phyloP scores from a whole-genome alignment of 2,888 invertebrate genomes.

The Polyploca ridens region DNA sequence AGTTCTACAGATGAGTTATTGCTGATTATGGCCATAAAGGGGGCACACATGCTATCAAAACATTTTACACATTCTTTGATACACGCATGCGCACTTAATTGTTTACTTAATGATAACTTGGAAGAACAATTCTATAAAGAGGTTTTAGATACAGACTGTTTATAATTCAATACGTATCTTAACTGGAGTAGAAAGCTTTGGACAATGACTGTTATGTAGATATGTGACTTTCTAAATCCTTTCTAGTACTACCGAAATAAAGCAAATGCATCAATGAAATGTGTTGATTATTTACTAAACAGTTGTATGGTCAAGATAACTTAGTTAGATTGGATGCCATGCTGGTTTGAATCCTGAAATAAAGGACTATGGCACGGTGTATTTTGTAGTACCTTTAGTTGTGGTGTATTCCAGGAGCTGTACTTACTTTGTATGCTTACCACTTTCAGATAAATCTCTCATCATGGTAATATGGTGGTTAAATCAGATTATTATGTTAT shows the following conservation, averaged over 20 bases:
- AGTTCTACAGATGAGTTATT: too few relatives aligned
- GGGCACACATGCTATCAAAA: not conserved
- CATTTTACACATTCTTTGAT: not conserved
- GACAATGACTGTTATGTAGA: constrained; percentile 1
- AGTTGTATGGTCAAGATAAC: too few relatives aligned
- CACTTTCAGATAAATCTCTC: too few relatives aligned
- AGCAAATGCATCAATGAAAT: not conserved
- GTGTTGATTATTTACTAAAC: not conserved
- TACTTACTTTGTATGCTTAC: too few relatives aligned
- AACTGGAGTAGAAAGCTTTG: constrained; percentile 6
- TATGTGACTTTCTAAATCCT: constrained; percentile 10
- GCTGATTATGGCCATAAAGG: not conserved
- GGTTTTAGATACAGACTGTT: not conserved
- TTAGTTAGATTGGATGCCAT: too few relatives aligned
- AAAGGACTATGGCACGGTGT: too few relatives aligned
- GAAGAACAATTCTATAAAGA: not conserved
- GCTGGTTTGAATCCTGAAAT: too few relatives aligned
- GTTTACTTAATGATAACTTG: too few relatives aligned
- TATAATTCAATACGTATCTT: not conserved
- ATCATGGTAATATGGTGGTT: too few relatives aligned
- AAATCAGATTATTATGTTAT: too few relatives aligned
- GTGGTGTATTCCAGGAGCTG: too few relatives aligned
- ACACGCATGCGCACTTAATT: not conserved
- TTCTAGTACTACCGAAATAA: constrained; percentile 7
- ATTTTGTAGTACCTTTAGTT: too few relatives aligned